A percentile compares a stretch with the other conserved stretches of the same genome.
Conservation (phyloP, 2,797 vertebrate species). For the Malacoraja senta region DNA sequence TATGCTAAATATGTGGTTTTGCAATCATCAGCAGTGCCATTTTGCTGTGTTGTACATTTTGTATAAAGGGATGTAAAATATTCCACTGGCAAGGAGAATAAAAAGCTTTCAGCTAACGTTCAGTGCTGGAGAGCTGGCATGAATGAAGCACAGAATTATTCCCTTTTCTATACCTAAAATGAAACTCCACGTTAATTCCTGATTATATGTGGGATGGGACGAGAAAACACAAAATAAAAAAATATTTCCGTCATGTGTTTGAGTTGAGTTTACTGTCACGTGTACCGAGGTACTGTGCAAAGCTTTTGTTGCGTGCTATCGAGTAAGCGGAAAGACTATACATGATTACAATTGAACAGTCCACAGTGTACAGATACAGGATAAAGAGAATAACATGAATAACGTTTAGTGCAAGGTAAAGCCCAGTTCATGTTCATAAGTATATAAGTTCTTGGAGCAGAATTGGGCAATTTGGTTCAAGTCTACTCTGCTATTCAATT, state of each 20-base stretch:
- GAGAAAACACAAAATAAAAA: not conserved
- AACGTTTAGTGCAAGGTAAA: too few relatives aligned
- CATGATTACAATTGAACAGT: too few relatives aligned
- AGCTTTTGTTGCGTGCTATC: too few relatives aligned
- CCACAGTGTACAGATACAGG: too few relatives aligned
- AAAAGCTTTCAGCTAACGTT: not conserved
- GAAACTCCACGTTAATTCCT: not conserved
- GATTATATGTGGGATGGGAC: not conserved
- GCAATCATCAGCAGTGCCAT: not conserved
- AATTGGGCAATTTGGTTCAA: too few relatives aligned
- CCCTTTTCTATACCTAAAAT: not conserved
- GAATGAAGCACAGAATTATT: constrained; percentile 1
- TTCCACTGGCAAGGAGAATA: not conserved
- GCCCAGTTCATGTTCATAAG: too few relatives aligned
- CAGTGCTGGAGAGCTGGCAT: not conserved
- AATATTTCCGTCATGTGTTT: not conserved
- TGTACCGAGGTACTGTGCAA: too few relatives aligned
- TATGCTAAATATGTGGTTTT: not conserved
- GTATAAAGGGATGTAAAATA: not conserved
- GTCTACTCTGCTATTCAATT: too few relatives aligned
- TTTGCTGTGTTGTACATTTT: not conserved
- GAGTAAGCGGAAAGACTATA: too few relatives aligned
- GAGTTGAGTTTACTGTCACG: too few relatives aligned
- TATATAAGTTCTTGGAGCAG: too few relatives aligned
- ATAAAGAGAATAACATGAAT: too few relatives aligned